Evolutionary conservation across 2,113 vertebrate genomes (phyloP).

Genomic region (Naja naja): DNA sequence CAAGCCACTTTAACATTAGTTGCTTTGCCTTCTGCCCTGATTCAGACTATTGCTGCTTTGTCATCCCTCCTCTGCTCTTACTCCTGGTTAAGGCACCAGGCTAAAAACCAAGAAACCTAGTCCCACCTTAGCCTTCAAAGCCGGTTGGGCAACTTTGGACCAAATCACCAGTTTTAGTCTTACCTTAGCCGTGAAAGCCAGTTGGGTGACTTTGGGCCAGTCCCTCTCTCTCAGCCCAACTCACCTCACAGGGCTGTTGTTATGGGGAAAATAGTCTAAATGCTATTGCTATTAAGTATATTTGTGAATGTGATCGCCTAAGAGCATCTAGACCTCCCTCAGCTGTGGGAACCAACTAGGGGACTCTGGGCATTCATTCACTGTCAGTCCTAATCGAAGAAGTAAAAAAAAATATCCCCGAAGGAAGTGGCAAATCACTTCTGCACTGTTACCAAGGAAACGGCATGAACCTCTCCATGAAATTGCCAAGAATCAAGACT

Average conservation of each 20-base stretch:
- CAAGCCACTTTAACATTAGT: neutral
- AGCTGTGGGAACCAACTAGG: neutral
- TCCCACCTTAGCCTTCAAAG: no score
- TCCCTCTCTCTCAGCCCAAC: no score
- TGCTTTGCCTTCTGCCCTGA: neutral
- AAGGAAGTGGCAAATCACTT: neutral
- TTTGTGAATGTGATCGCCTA: neutral
- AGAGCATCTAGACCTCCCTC: neutral
- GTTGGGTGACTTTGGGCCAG: no score
- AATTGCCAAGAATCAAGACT: neutral
- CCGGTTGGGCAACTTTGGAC: no score
- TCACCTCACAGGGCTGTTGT: no score
- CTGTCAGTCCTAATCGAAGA: neutral
- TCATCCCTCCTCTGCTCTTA: neutral
- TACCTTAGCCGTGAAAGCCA: no score
- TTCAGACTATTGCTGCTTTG: neutral
- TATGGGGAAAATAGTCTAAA: no score
- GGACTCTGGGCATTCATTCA: neutral
- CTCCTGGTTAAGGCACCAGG: no score
- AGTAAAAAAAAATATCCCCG: neutral
- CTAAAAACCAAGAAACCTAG: no score
- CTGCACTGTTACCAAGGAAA: neutral
- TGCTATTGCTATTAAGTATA: no score
- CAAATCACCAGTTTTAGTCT: no score
- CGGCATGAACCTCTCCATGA: neutral